Base-by-base conservation (phyloP, 2,888 invertebrate genomes). In the Eupithecia subfuscata region DNA sequence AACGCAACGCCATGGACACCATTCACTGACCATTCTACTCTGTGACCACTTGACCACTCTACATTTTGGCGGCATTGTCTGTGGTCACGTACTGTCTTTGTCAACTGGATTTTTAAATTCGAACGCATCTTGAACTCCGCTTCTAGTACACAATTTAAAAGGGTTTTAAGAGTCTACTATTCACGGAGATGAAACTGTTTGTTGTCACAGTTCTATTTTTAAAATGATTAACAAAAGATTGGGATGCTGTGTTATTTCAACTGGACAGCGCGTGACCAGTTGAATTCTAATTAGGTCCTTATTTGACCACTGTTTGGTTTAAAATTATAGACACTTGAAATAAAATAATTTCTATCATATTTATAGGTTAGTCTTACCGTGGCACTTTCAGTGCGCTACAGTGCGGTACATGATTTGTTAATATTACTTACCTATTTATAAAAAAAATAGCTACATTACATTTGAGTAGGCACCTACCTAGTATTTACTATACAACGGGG, bases 241-340 rank as follows among this genome's bases (percentile, higher is more conserved):
- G 84, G 91, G 92, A 93, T 92, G 92, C 94, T 94, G 93, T 94
- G 93, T 94, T 94, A 87, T 92, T 92, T 83, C 93, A 94, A 93
- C 93, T 94, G 94, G 92, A 89, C 91, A 86, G 86, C 84, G 88
- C 91, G 89, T 91, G 91, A 88, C 85, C 75, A 75, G 76, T 81
- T 87, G 88, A 90, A 90, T 91, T 88, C 86, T 86, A 89, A 90
- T 91, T 91, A 88, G 85, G 87, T 64, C 65, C 70, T 69, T 68
- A 74, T 69, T 67, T 75, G 75, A 73, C 69, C 75, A 76, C 45
- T 82, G 74, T 78, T 80, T 80, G 56, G 37, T 74, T 77, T 48
- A 60, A 18, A 69, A 68, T 68, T n/a, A 40, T 11, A 68, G 22
- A 40, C 12, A 43, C 14, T 68, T 22, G n/a, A n/a, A 18, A 43